Evolutionary conservation across 1,140 invertebrate genomes (phyloP), one percentile per base, ranked within the genome.

Genomic region (Caenorhabditis inopinata): DNA sequence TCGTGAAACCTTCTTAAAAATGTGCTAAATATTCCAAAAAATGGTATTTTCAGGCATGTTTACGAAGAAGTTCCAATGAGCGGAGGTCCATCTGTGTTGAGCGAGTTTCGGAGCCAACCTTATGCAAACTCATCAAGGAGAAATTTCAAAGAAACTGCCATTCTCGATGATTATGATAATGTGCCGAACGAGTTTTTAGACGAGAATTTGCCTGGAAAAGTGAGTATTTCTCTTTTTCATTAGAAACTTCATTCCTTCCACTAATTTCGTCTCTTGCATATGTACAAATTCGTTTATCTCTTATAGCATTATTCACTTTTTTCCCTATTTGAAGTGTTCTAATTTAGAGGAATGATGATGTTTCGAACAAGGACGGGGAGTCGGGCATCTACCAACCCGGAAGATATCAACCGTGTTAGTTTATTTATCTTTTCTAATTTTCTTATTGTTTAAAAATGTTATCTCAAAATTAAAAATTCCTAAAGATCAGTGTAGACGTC

Each of bases 31-130:
- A 42, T 42, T 42, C 38, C 14, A n/a, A 9, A 38, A 14, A 38
- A 38, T 38, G 9, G 6, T 0, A 18, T 38, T 32, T 68, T 68
- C 58, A 68, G 58, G 3, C 58, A 68, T n/a, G n/a, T 68, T 2
- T 68, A 68, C n/a, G 58, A 68, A 68, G 58, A 68, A 42, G 58
- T 68, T 21, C 58, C 58, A 21, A 68, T 68, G 58, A 18, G 58
- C 9, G 58, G 29, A 21, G 38, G 38, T 5, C 38, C 38, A 14
- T 42, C 38, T 42, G 38, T 42, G 38, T 7, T 14, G 14, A 42
- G 14, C 38, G 38, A 68, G 58, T 21, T 32, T n/a, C 12, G 21
- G 21, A n/a, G 58, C 6, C 3, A 21, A 68, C n/a, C 23, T n/a
- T 18, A 68, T 68, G 58, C n/a, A n/a, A n/a, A 14, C 38, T 42